Conservation (phyloP, 2,797 vertebrate genomes). For the Cyclura pinguis region DNA sequence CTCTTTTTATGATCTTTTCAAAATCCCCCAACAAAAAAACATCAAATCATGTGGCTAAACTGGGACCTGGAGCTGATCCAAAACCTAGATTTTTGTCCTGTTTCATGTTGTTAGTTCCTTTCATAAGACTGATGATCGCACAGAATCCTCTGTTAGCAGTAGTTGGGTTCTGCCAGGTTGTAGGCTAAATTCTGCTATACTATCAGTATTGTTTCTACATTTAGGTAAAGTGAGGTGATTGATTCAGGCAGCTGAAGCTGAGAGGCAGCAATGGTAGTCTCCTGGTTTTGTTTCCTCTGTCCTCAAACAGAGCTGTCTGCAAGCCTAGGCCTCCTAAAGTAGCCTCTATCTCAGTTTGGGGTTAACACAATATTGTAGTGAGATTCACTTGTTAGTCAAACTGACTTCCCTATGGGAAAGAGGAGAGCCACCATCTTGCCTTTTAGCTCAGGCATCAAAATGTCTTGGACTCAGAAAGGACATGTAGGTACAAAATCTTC, state of each 20-base stretch:
- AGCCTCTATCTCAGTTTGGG: background rate
- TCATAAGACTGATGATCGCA: background rate
- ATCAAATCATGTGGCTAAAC: background rate
- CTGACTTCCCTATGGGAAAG: background rate
- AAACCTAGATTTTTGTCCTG: background rate
- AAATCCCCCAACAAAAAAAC: background rate
- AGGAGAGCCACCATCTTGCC: background rate
- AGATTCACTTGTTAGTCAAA: background rate
- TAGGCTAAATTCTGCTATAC: background rate
- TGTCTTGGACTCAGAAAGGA: background rate
- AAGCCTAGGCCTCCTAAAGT: background rate
- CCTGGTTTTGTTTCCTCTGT: background rate
- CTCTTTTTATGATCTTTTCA: background rate
- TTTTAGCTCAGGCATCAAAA: no score
- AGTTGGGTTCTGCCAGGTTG: background rate
- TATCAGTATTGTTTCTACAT: background rate
- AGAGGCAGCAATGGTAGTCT: background rate
- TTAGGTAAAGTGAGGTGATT: background rate
- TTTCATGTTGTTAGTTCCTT: background rate
- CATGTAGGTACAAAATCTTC: background rate
- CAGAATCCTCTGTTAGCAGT: background rate
- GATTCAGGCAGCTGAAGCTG: background rate
- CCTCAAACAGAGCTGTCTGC: background rate
- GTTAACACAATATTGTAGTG: background rate
- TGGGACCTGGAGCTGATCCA: background rate